phyloP scores from a whole-genome alignment of 2,113 vertebrate species.

The Pristiophorus japonicus region DNA sequence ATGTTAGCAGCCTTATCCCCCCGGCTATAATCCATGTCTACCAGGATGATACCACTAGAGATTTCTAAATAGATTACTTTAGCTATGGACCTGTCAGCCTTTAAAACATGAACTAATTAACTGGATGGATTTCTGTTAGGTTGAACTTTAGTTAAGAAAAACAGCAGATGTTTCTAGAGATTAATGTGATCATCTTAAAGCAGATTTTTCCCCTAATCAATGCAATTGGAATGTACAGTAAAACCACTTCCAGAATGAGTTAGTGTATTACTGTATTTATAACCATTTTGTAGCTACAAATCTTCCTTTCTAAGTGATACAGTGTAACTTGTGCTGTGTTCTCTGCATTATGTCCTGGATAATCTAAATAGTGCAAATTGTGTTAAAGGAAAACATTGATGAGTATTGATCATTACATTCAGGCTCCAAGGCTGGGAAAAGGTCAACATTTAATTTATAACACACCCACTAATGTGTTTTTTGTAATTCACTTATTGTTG shows the following conservation, averaged over 20 bases:
- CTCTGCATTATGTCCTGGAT: background rate
- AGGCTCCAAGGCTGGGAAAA: background rate
- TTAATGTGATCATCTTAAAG: background rate
- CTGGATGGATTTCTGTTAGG: background rate
- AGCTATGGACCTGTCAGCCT: background rate
- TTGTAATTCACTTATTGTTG: background rate
- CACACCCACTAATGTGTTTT: background rate
- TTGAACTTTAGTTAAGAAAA: conserved; percentile 1
- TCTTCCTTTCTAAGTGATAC: background rate
- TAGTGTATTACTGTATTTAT: background rate
- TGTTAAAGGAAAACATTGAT: background rate
- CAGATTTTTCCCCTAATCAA: background rate
- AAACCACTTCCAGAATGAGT: background rate
- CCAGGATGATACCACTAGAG: background rate
- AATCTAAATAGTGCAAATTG: background rate
- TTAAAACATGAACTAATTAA: background rate
- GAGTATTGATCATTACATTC: background rate
- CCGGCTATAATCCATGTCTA: background rate
- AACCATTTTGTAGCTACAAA: background rate
- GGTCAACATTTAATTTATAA: background rate
- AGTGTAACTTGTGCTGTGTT: background rate
- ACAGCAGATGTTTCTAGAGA: conserved; percentile 27
- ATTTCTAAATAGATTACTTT: conserved; percentile 18
- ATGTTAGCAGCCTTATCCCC: background rate
- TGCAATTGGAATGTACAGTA: background rate